Conservation (phyloP, 2,113 vertebrate species). For the Brachypteracias leptosomus region DNA sequence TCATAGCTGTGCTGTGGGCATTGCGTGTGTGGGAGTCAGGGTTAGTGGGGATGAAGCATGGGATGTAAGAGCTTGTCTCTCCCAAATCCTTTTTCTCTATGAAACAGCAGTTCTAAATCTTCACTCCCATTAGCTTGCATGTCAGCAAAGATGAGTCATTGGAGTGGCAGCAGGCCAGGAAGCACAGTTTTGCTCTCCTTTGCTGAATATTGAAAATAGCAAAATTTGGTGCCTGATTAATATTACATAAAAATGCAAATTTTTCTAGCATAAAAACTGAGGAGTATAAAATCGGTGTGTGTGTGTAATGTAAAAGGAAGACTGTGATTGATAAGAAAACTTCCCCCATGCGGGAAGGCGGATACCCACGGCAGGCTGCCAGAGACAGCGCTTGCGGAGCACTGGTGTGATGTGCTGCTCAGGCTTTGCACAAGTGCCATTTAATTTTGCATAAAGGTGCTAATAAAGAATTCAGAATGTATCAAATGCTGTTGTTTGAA, state of each 20-base stretch:
- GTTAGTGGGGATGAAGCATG: neutral
- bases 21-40: neutral
- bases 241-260: conserved; percentile 44
- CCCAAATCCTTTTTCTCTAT: neutral
- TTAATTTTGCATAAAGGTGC: conserved; percentile 29
- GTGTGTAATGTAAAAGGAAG: neutral
- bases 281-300: neutral
- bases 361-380: neutral
- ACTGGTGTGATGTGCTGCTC: neutral
- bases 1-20: neutral
- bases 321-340: conserved; percentile 25
- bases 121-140: neutral
- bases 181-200: conserved; percentile 6
- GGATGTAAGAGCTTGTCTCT: neutral
- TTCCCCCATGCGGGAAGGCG: neutral
- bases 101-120: conserved; percentile 6
- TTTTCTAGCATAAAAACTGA: neutral
- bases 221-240: conserved; percentile 38
- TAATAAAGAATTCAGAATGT: conserved; percentile 35
- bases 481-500: conserved; percentile 46
- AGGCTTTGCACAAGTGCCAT: neutral
- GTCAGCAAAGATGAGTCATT: conserved; percentile 52
- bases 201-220: conserved; percentile 34
- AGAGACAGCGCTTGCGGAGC: neutral
- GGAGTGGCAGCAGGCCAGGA: conserved; percentile 30